Base-by-base conservation (phyloP, 1,140 invertebrate species). In the Drosophila aff. region DNA sequence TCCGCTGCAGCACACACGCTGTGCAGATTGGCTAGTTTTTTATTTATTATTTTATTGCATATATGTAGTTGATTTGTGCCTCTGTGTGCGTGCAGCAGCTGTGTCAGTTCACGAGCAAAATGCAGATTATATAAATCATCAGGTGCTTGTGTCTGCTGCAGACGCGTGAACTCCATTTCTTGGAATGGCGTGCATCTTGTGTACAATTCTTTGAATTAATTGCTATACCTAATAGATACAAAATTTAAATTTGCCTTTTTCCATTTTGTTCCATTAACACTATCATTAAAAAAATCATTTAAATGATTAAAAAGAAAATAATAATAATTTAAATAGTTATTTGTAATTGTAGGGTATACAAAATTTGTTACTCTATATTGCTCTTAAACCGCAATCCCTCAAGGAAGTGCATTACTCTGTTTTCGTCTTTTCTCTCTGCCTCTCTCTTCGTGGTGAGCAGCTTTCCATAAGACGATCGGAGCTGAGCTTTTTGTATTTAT, bases 331-430 rank as follows among this genome's bases (percentile, higher is more conserved):
- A 21, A 33, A 18, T 31, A 16, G 1, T 16, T 4, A 9, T 4
- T 26, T 40, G 15, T 33, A 21, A 36, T n/a, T 18, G 23, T 28
- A 65, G 63, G 63, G 63, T 55, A 55, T 55, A 6, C 1, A 23
- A 5, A 23, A 7, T 28, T 46, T 40, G 38, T 8, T 26, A 31
- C 7, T 26, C 21, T 16, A 21, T 16, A 1, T 1, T 28, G 2
- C 11, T n/a, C 8, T 18, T 38, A 11, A 8, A 38, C 49, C 63
- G 38, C 67, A 66, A 52, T 65, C 50, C 62, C 28, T 44, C 38
- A 44, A 69, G 66, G 61, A 69, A 65, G 66, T 65, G 66, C 66
- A 50, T 65, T 44, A 11, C 40, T 21, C 15, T 13, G 15, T 5
- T 40, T 9, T 40, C 21, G 13, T 10, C 2, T 16, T 31, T n/a